These are phyloP conservation scores for Luehdorfia chinensis DNA, from an alignment of 1,140 invertebrate species.

Conservation along the genomic window DNA sequence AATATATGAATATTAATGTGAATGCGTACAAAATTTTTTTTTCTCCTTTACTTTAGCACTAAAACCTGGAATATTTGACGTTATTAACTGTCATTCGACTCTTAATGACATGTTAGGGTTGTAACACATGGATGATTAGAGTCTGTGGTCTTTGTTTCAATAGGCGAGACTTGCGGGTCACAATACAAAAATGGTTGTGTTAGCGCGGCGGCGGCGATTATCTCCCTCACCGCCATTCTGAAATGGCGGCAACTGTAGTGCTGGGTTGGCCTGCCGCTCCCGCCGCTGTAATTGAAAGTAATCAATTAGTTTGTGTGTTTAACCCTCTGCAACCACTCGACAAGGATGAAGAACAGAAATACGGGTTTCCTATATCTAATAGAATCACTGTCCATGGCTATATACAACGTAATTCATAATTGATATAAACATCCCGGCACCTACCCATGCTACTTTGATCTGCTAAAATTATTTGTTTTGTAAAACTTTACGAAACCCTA, in stretches of 20 bases:
- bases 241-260: conserved; percentile 53
- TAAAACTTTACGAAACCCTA: no score
- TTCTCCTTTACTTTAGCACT: conserved; percentile 34
- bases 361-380: no score
- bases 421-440: no score
- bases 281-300: conserved; percentile 28
- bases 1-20: conserved; percentile 54
- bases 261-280: conserved; percentile 47
- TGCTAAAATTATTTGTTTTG: no score
- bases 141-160: neutral
- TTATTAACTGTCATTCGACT: neutral
- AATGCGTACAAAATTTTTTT: conserved; percentile 55
- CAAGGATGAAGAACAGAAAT: no score
- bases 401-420: no score
- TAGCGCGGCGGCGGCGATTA: conserved; percentile 19
- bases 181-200: neutral
- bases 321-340: no score
- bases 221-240: conserved; percentile 61
- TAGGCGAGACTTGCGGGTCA: neutral
- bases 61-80: conserved; percentile 16
- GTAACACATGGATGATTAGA: neutral
- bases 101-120: neutral
- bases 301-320: no score
- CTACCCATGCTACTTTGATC: no score
- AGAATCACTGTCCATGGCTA: no score